phyloP scores from a whole-genome alignment of 2,888 invertebrate genomes.

The Agonopterix subpropinquella region DNA sequence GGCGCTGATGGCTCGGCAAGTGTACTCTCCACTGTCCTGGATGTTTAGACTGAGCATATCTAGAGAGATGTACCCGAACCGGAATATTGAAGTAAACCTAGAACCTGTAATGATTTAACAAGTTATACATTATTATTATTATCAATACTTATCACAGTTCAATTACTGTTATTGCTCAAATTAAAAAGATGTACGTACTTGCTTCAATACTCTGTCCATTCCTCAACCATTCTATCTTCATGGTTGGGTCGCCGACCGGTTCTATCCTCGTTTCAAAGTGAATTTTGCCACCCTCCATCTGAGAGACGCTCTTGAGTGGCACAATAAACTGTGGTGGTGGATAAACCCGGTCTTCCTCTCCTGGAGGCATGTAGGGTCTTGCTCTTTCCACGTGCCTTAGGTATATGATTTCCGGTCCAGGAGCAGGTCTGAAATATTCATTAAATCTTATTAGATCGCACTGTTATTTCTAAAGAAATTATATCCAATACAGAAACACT shows the following conservation, averaged over 20 bases:
- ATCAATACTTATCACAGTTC: neutral
- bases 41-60: slow-evolving; percentile 91
- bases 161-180: neutral
- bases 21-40: slow-evolving; percentile 93
- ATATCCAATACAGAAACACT: neutral
- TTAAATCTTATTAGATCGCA: neutral
- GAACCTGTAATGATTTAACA: slow-evolving; percentile 81
- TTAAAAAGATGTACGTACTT: slow-evolving; percentile 78
- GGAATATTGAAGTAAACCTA: slow-evolving; percentile 94
- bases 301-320: slow-evolving; percentile 87
- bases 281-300: slow-evolving; percentile 93
- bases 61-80: slow-evolving; percentile 97
- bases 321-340: slow-evolving; percentile 95
- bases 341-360: slow-evolving; percentile 91
- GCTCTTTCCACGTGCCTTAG: slow-evolving; percentile 94
- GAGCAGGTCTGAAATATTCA: slow-evolving; percentile 80
- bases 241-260: slow-evolving; percentile 96
- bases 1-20: slow-evolving; percentile 90
- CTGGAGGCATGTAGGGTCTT: slow-evolving; percentile 85
- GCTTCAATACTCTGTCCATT: slow-evolving; percentile 94
- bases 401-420: slow-evolving; percentile 95
- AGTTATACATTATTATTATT: neutral
- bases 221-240: slow-evolving; percentile 97
- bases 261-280: slow-evolving; percentile 98
- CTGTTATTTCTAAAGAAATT: too few species aligned